Evolutionary conservation across 2,113 vertebrate genomes (phyloP).

Genomic region (Leptodactylus fuscus): DNA sequence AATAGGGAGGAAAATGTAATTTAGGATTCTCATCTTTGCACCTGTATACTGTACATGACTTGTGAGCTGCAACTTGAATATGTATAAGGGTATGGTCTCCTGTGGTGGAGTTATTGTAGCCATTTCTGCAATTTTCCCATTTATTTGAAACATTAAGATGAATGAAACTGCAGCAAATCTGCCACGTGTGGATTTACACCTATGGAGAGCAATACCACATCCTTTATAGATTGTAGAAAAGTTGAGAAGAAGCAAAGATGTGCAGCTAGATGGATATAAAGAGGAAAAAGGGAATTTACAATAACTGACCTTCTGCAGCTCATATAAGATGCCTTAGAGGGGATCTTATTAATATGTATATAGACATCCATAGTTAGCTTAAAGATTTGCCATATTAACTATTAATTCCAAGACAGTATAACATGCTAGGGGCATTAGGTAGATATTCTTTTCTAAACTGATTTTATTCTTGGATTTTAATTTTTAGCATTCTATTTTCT

Average conservation of each 20-base stretch:
- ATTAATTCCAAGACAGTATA: background rate
- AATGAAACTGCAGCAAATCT: no score
- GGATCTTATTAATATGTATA: background rate
- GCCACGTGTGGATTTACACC: no score
- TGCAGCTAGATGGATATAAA: background rate
- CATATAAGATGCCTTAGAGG: background rate
- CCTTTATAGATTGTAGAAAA: background rate
- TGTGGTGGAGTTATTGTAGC: no score
- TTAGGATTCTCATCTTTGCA: no score
- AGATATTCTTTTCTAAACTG: background rate
- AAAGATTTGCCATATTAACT: background rate
- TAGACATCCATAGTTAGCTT: background rate
- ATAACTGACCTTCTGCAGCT: background rate
- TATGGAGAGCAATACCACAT: background rate
- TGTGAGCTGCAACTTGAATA: no score
- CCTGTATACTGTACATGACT: no score
- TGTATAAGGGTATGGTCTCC: no score
- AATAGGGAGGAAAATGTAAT: no score
- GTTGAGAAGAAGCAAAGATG: background rate
- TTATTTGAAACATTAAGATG: no score
- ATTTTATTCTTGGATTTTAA: background rate
- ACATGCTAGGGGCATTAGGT: background rate
- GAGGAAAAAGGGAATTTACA: background rate
- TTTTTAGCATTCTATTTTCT: background rate
- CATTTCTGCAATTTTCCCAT: no score